Conservation (phyloP, 1,140 invertebrate species). For the Drosophila kepulauana region DNA sequence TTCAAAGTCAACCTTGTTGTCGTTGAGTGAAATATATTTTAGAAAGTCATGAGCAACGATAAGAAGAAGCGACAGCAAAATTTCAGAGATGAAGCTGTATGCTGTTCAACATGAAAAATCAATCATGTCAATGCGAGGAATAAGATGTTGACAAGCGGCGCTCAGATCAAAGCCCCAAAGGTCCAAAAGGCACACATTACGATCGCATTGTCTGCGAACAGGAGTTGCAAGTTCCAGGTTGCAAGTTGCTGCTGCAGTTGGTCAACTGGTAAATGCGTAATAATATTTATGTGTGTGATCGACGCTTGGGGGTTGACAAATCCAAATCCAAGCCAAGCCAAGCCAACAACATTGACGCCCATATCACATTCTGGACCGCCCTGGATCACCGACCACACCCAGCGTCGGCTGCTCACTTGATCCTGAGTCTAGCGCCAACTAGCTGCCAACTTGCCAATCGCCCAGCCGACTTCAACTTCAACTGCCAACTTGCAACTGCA, state of each 20-base stretch:
- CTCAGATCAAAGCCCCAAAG: slow-evolving; percentile 63
- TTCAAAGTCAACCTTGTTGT: neutral
- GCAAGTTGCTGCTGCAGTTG: slow-evolving; percentile 3
- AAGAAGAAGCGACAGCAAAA: slow-evolving; percentile 9
- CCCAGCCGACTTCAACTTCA: slow-evolving; percentile 17
- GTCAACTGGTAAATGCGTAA: slow-evolving; percentile 61
- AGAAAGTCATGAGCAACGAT: slow-evolving; percentile 54
- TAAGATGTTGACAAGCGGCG: slow-evolving; percentile 75
- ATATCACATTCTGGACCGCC: slow-evolving; percentile 52
- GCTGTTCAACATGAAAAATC: slow-evolving; percentile 67
- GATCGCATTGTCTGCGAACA: slow-evolving; percentile 57
- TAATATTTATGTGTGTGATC: slow-evolving; percentile 63
- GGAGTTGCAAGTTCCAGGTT: slow-evolving; percentile 4
- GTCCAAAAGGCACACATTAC: slow-evolving; percentile 47
- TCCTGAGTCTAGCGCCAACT: slow-evolving; percentile 50
- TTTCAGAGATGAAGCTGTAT: slow-evolving; percentile 29
- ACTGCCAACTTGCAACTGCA: slow-evolving; percentile 4
- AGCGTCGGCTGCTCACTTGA: slow-evolving; percentile 68
- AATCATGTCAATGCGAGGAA: slow-evolving; percentile 72
- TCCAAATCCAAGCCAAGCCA: slow-evolving; percentile 53
- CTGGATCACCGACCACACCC: slow-evolving; percentile 63
- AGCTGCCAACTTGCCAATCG: slow-evolving; percentile 41
- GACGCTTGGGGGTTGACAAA: slow-evolving; percentile 68
- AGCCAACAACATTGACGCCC: slow-evolving; percentile 34
- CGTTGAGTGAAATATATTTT: slow-evolving; percentile 54